phyloP scores from a whole-genome alignment of 2,888 invertebrate species.

The Meliscaeva auricollis region DNA sequence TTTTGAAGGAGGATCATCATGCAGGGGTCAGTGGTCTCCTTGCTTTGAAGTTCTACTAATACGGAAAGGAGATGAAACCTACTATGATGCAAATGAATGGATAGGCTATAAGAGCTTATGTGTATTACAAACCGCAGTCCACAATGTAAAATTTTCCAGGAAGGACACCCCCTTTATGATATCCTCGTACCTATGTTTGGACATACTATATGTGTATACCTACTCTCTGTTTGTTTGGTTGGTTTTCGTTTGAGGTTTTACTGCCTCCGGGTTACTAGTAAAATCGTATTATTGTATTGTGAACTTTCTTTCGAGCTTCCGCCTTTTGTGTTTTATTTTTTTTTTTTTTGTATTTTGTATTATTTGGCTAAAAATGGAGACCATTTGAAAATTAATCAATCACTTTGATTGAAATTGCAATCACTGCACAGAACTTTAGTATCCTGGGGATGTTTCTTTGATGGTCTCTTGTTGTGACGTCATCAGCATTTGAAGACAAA shows the following conservation, averaged over 20 bases:
- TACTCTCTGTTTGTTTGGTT: conserved; percentile 35
- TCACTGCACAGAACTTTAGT: conserved; percentile 42
- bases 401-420: conserved; percentile 64
- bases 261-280: conserved; percentile 20
- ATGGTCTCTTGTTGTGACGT: conserved; percentile 8
- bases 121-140: conserved; percentile 16
- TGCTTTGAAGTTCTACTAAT: conserved; percentile 29
- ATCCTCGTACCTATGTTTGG: too few species aligned
- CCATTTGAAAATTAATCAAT: conserved; percentile 65
- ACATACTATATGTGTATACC: neutral
- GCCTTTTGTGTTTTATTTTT: conserved; percentile 8
- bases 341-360: conserved; percentile 10
- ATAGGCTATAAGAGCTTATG: conserved; percentile 17
- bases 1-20: conserved; percentile 30
- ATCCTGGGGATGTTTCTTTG: conserved; percentile 45
- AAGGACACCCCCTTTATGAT: neutral
- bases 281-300: conserved; percentile 54
- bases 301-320: conserved; percentile 27
- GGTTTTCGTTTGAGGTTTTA: conserved; percentile 31
- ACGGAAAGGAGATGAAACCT: conserved; percentile 49
- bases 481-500: conserved; percentile 5
- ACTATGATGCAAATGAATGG: conserved; percentile 45
- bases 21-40: conserved; percentile 62
- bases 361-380: neutral
- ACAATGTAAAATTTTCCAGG: conserved; percentile 22